Base-by-base conservation (phyloP, 2,113 vertebrate species). In the Aspidoscelis tigris region DNA sequence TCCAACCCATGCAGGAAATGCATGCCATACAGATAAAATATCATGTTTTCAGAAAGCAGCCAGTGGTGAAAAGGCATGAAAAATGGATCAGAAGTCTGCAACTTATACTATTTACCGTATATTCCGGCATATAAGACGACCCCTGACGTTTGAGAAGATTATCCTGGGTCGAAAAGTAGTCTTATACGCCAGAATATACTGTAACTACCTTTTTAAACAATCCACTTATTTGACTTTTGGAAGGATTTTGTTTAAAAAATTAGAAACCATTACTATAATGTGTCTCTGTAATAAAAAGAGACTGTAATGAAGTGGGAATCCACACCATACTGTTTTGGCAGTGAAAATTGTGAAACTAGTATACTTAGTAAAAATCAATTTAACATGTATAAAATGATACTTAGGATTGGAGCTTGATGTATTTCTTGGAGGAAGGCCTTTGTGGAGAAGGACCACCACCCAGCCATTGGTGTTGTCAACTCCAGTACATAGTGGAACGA, bases 1-100 rank as follows among this genome's bases (percentile, higher is more conserved):
- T 76, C 58, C 65, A 84, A n/a, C 22, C 24, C 50, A 78, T 44
- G 50, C 74, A 78, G 75, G 50, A 84, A 76, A 70, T 77, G 74
- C 65, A 70, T 77, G 50, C 75, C 39, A 78, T 70, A 61, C 47
- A 84, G 7, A 76, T n/a, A 83, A 33, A 69, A 20, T 70, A 64
- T 78, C 39, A 58, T n/a, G 66, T 41, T 84, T 77, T 61, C 50
- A 77, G 43, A 64, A 82, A 64, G 50, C 50, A 43, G 39, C 22
- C 41, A 61, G 22, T 82, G 7, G 47, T 76, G 14, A 74, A 83
- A 83, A 70, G 26, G 9, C 58, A 83, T 76, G n/a, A 65, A 68
- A 76, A 53, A 18, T n/a, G 69, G 44, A 47, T 5, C 73, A 76
- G 22, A 22, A 33, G 65, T 16, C 3, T 18, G 65, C n/a, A 53